These are phyloP conservation scores for Neocrepidodera transversa DNA, from an alignment of 2,888 invertebrate species.

Conservation along the genomic window DNA sequence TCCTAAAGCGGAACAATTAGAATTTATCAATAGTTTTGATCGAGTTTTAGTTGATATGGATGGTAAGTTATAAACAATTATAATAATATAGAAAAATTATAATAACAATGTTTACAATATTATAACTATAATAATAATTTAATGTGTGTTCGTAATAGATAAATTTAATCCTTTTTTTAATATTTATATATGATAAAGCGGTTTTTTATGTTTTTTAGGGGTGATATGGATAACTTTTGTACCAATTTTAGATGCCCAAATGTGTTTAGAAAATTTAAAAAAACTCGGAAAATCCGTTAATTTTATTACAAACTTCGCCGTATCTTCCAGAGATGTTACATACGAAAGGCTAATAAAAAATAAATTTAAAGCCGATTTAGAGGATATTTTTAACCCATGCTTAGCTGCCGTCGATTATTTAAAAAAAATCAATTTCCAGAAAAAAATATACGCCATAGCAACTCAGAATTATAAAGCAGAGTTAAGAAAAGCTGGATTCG, in stretches of 20 bases:
- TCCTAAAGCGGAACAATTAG: conserved; percentile 7
- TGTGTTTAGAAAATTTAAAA: conserved; percentile 61
- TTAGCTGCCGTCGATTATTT: conserved; percentile 64
- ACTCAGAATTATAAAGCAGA: conserved; percentile 57
- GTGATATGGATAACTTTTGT: conserved; percentile 61
- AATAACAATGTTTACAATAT: too few relatives aligned
- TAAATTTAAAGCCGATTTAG: conserved; percentile 46
- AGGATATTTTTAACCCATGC: conserved; percentile 63
- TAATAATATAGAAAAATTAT: not conserved
- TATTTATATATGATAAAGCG: too few relatives aligned
- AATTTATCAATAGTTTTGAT: conserved; percentile 15
- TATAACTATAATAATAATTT: too few relatives aligned
- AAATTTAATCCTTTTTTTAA: too few relatives aligned
- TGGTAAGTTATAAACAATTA: conserved; percentile 29
- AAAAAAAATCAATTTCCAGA: conserved; percentile 63
- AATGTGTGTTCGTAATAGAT: too few relatives aligned
- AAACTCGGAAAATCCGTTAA: conserved; percentile 61
- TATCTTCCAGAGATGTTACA: not conserved
- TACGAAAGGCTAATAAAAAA: conserved; percentile 31
- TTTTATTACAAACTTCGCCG: conserved; percentile 45
- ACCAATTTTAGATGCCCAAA: conserved; percentile 60
- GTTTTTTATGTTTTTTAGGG: too few relatives aligned
- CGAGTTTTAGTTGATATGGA: conserved; percentile 22
- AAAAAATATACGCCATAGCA: conserved; percentile 62
- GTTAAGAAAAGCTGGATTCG: conserved; percentile 60